A percentile compares a stretch with the other conserved stretches of the same genome.
phyloP scores from a whole-genome alignment of 2,888 invertebrate species.

The Eupithecia subfuscata region DNA sequence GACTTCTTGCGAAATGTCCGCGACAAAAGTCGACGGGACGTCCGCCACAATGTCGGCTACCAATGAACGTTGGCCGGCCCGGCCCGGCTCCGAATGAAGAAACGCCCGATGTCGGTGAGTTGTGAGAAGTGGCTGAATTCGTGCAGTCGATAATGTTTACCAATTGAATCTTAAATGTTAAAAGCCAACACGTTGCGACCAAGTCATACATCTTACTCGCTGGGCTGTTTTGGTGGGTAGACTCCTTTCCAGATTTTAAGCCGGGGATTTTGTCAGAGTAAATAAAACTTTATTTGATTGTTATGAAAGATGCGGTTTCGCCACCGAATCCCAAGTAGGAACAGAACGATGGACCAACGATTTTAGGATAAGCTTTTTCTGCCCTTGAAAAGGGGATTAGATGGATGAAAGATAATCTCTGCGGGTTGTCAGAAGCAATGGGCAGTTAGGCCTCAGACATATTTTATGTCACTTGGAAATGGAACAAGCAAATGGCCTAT shows the following conservation, averaged over 20 bases:
- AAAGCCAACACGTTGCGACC: not conserved
- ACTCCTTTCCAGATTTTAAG: not conserved
- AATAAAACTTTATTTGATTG: slow-evolving; percentile 19
- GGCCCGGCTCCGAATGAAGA: no score
- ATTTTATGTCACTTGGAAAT: not conserved
- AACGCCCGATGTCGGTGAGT: not conserved
- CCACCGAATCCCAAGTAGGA: slow-evolving; percentile 20
- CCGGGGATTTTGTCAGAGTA: not conserved
- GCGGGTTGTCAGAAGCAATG: not conserved
- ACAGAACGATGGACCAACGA: slow-evolving; percentile 23
- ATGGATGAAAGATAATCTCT: slow-evolving; percentile 26
- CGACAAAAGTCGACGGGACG: no score
- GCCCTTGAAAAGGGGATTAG: slow-evolving; percentile 24
- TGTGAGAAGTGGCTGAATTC: no score
- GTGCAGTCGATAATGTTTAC: not conserved
- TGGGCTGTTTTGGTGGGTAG: not conserved
- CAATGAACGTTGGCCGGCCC: no score
- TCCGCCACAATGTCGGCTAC: no score
- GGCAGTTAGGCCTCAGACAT: not conserved
- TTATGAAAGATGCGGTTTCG: slow-evolving; percentile 22
- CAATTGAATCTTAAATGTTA: not conserved
- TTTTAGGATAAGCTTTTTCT: slow-evolving; percentile 33
- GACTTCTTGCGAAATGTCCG: not conserved
- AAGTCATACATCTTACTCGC: not conserved
- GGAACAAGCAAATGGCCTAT: not conserved